A percentile compares a stretch with the other conserved stretches of the same genome.
phyloP scores from a whole-genome alignment of 2,888 invertebrate species.

The Caenorhabditis plicata region DNA sequence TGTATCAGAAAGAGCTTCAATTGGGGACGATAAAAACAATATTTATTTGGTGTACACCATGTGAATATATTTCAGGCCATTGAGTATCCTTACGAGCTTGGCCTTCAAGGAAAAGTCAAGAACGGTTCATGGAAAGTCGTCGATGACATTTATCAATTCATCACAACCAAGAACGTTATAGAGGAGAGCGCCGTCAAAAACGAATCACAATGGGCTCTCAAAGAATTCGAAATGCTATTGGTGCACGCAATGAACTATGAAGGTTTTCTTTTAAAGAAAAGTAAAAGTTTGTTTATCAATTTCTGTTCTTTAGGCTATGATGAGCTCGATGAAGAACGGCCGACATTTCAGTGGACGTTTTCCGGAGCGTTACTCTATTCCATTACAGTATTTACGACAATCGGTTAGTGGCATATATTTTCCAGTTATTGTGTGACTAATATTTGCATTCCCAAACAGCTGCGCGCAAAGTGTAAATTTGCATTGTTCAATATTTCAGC shows the following conservation, averaged over 20 bases:
- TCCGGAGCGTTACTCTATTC: constrained; percentile 68
- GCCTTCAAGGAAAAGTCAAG: constrained; percentile 70
- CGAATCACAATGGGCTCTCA: constrained; percentile 60
- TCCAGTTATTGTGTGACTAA: neutral
- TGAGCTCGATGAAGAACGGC: constrained; percentile 60
- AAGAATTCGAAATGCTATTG: constrained; percentile 66
- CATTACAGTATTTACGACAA: constrained; percentile 68
- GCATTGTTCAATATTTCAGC: no score
- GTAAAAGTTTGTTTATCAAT: neutral
- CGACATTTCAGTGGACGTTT: constrained; percentile 67
- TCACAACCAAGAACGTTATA: constrained; percentile 63
- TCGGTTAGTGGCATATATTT: constrained; percentile 57
- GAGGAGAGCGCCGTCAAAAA: constrained; percentile 59
- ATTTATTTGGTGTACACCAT: neutral
- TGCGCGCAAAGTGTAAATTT: no score
- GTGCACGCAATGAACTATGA: constrained; percentile 67
- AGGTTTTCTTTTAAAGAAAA: constrained; percentile 37
- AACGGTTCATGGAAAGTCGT: constrained; percentile 63
- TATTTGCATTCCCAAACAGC: no score
- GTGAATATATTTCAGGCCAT: constrained; percentile 72
- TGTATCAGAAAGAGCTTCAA: no score
- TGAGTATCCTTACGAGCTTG: constrained; percentile 76
- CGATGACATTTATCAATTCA: constrained; percentile 64
- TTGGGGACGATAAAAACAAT: no score
- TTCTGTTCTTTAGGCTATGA: constrained; percentile 57